Evolutionary conservation across 1,140 invertebrate species (phyloP).

Genomic region (Bombus consobrinus): DNA sequence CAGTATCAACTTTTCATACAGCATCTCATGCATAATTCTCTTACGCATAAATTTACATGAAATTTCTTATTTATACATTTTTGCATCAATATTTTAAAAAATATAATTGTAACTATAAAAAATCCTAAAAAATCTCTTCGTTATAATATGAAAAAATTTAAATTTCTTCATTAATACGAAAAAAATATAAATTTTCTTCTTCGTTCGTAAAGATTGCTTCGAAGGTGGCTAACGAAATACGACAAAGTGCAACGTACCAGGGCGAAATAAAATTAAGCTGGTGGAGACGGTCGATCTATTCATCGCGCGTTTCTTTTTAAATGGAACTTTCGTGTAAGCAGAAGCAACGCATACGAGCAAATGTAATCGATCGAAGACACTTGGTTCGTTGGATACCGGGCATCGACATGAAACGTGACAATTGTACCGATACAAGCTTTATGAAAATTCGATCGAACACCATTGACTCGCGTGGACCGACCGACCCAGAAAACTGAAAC

Average conservation of each 20-base stretch:
- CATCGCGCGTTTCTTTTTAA: not conserved
- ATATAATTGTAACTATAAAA: too few species aligned
- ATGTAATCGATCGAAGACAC: not conserved
- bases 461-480: not conserved
- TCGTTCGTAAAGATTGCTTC: not conserved
- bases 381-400: not conserved
- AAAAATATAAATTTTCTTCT: not conserved
- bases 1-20: too few species aligned
- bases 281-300: not conserved
- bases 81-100: too few species aligned
- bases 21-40: too few species aligned
- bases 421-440: not conserved
- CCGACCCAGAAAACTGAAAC: slow-evolving; percentile 13
- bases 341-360: not conserved
- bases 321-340: not conserved
- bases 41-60: too few species aligned
- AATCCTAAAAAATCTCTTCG: too few species aligned
- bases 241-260: not conserved
- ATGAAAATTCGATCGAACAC: slow-evolving; percentile 10
- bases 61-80: too few species aligned
- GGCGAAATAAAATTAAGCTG: not conserved
- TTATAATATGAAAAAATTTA: too few species aligned
- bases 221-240: not conserved
- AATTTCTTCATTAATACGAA: not conserved
- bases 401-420: slow-evolving; percentile 24